phyloP scores from a whole-genome alignment of 2,797 vertebrate species.

The Acridotheres tristis region DNA sequence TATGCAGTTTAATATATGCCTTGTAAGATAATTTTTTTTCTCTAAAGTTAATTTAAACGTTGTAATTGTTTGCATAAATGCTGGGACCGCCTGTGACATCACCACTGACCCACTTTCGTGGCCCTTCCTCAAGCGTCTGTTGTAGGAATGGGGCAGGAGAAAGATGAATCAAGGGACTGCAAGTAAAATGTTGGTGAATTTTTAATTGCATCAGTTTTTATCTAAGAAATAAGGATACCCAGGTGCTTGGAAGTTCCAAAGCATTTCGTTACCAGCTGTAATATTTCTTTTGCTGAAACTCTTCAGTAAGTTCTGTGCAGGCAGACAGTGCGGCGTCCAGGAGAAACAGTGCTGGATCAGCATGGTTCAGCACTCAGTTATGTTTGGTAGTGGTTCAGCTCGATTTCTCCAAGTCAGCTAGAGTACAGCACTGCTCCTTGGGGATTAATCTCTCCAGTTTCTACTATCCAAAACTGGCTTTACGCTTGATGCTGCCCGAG shows the following conservation, averaged over 20 bases:
- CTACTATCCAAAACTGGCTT: background rate
- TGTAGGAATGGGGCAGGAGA: background rate
- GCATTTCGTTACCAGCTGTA: background rate
- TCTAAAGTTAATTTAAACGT: background rate
- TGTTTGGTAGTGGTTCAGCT: slow-evolving; percentile 20
- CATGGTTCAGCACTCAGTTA: background rate
- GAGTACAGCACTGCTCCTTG: background rate
- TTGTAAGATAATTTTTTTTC: background rate
- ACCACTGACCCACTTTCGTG: background rate
- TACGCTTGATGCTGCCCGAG: background rate
- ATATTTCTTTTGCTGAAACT: background rate
- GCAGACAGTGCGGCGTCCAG: background rate
- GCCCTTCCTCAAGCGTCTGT: background rate
- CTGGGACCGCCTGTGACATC: rapidly evolving
- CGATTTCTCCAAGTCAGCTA: slow-evolving; percentile 5
- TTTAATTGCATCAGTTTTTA: background rate
- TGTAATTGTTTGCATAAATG: slow-evolving; percentile 7
- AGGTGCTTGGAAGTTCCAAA: background rate
- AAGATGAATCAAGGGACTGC: background rate
- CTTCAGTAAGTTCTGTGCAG: background rate
- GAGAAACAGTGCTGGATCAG: background rate
- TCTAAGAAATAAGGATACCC: background rate
- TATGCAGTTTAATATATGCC: slow-evolving; percentile 1
- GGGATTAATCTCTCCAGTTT: background rate
- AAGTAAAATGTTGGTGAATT: background rate